These are phyloP conservation scores for Camarhynchus parvulus DNA, from an alignment of 2,113 vertebrate genomes.

Conservation along the genomic window DNA sequence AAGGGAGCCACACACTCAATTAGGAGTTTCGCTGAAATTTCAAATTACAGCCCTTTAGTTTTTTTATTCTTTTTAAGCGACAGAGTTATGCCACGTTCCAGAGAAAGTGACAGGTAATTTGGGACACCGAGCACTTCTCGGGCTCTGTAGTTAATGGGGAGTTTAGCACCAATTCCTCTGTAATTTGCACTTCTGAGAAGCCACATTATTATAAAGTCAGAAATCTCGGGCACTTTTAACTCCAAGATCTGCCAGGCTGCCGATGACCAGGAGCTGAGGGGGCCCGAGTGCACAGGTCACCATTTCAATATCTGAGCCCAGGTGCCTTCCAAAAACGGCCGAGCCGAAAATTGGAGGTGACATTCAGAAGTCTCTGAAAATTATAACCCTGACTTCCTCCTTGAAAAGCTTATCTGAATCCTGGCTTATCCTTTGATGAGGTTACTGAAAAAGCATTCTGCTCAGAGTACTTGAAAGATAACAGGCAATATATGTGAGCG, in stretches of 20 bases:
- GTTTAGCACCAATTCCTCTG: conserved; percentile 82
- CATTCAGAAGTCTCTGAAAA: conserved; percentile 86
- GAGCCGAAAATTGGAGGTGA: conserved; percentile 83
- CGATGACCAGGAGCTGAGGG: conserved; percentile 73
- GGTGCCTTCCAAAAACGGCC: conserved; percentile 70
- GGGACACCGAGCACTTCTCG: conserved; percentile 73
- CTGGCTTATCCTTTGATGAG: conserved; percentile 82
- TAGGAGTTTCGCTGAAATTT: conserved; percentile 69
- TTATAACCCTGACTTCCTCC: conserved; percentile 83
- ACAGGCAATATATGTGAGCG: conserved; percentile 67
- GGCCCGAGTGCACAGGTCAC: conserved; percentile 71
- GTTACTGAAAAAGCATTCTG: conserved; percentile 79
- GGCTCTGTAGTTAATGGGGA: conserved; percentile 80
- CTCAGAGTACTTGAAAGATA: conserved; percentile 74
- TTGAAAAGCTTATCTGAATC: conserved; percentile 85
- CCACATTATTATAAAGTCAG: conserved; percentile 79
- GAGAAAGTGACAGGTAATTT: conserved; percentile 84
- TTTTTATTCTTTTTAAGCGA: not conserved
- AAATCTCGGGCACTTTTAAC: conserved; percentile 77
- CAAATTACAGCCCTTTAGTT: conserved; percentile 17
- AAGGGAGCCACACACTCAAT: conserved; percentile 41
- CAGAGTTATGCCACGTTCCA: conserved; percentile 62
- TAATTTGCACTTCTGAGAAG: conserved; percentile 84
- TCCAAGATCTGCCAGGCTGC: conserved; percentile 66
- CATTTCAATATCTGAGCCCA: conserved; percentile 82